A percentile compares a stretch with the other conserved stretches of the same genome.
These are phyloP conservation scores for Pristionchus pacificus DNA, from an alignment of 1,140 invertebrate species.

Conservation along the genomic window DNA sequence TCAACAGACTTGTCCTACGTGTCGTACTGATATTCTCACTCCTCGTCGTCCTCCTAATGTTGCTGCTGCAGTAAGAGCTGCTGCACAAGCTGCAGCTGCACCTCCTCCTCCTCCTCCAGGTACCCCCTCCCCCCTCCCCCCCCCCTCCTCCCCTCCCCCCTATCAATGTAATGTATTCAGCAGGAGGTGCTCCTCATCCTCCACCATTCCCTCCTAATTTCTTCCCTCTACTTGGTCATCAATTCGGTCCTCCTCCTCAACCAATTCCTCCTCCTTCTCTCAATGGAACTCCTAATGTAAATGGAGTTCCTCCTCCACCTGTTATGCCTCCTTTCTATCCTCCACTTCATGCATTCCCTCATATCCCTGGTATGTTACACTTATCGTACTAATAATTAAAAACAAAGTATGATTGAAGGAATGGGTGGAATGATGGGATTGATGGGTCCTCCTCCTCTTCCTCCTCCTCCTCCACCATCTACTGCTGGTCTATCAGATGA, in stretches of 20 bases:
- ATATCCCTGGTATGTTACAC: no score
- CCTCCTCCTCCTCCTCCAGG: constrained; percentile 10
- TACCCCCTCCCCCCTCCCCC: no score
- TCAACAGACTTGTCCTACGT: constrained; percentile 98
- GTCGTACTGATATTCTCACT: constrained; percentile 87
- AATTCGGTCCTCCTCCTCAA: no score
- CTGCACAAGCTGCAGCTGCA: constrained; percentile 1
- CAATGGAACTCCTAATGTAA: no score
- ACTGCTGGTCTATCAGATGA: constrained; percentile 68
- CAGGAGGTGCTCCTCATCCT: constrained; percentile 3
- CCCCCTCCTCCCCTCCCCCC: no score
- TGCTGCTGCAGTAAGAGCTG: constrained; percentile 2
- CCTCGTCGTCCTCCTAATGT: neutral
- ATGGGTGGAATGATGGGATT: no score
- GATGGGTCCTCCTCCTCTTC: neutral
- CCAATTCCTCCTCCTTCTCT: constrained; percentile 24
- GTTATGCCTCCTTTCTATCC: no score
- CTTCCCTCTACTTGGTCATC: constrained; percentile 31
- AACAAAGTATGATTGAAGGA: no score
- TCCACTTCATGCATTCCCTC: no score
- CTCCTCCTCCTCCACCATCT: constrained; percentile 31
- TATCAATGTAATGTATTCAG: no score
- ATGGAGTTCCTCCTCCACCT: no score
- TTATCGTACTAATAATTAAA: no score
- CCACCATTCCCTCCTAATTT: constrained; percentile 53